Percentiles rank a stretch among this genome's conserved stretches.
Evolutionary conservation across 2,797 vertebrate genomes (phyloP).

Genomic region (Enteromius mattozi): DNA sequence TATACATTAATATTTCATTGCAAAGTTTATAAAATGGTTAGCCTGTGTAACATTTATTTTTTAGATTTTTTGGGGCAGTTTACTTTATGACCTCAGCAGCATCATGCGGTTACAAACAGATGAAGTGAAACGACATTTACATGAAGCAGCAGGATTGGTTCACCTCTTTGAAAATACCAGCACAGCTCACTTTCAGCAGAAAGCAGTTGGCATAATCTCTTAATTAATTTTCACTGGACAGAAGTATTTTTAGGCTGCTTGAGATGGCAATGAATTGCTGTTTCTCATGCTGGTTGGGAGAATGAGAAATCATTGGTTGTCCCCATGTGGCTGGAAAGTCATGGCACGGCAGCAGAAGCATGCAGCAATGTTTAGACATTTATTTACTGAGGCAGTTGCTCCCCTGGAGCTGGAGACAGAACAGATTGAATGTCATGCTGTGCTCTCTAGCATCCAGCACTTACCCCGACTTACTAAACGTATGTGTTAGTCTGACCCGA

Average conservation of each 20-base stretch:
- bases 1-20: background rate
- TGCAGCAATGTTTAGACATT: background rate
- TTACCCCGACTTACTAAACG: background rate
- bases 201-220: background rate
- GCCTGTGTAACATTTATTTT: background rate
- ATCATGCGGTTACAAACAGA: background rate
- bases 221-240: conserved; percentile 32
- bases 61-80: background rate
- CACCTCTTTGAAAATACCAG: conserved; percentile 10
- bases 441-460: conserved; percentile 14
- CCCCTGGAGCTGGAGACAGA: background rate
- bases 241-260: conserved; percentile 22
- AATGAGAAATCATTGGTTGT: background rate
- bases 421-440: conserved; percentile 29
- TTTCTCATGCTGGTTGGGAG: background rate
- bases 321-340: conserved; percentile 19
- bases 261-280: background rate
- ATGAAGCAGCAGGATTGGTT: background rate
- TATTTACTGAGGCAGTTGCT: conserved; percentile 26
- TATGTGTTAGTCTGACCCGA: conserved; percentile 6
- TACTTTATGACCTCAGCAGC: conserved; percentile 13
- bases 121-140: conserved; percentile 13
- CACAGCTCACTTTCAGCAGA: background rate
- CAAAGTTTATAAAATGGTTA: background rate
- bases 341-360: background rate